phyloP scores from a whole-genome alignment of 2,797 vertebrate species.

The Botia almorhae region DNA sequence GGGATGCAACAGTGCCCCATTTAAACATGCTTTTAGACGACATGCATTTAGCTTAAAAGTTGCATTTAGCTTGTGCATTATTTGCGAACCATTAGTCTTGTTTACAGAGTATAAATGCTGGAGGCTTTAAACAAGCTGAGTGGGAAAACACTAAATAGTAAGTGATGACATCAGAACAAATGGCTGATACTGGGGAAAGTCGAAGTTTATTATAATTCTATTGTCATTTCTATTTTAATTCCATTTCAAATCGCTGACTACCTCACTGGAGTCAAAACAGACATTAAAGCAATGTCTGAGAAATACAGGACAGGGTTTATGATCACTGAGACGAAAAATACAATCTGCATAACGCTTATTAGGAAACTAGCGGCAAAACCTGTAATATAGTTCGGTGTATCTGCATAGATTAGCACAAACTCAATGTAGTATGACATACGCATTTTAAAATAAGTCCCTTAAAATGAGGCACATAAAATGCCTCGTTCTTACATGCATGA shows the following conservation, averaged over 20 bases:
- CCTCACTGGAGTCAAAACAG: conserved; percentile 27
- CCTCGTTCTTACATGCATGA: neutral
- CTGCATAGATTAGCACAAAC: conserved; percentile 1
- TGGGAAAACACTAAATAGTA: neutral
- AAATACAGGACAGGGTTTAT: conserved; percentile 21
- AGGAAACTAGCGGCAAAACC: conserved; percentile 13
- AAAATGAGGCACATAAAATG: neutral
- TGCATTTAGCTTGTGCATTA: conserved; percentile 26
- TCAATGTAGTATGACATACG: neutral
- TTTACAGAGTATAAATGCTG: neutral
- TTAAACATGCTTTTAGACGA: conserved; percentile 17
- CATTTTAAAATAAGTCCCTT: conserved; percentile 2
- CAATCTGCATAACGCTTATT: conserved; percentile 44
- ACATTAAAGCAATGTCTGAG: conserved; percentile 15
- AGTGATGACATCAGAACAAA: conserved; percentile 4
- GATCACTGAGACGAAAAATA: neutral
- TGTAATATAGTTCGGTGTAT: conserved; percentile 13
- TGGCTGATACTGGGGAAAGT: conserved; percentile 4
- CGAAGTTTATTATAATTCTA: neutral
- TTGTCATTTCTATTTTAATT: too few relatives aligned
- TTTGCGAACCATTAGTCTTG: conserved; percentile 9
- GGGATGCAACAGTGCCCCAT: neutral
- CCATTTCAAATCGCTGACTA: neutral
- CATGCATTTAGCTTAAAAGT: neutral
- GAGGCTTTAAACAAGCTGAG: conserved; percentile 1